Conservation (phyloP, 2,797 vertebrate genomes). For the Phataginus tetradactyla region DNA sequence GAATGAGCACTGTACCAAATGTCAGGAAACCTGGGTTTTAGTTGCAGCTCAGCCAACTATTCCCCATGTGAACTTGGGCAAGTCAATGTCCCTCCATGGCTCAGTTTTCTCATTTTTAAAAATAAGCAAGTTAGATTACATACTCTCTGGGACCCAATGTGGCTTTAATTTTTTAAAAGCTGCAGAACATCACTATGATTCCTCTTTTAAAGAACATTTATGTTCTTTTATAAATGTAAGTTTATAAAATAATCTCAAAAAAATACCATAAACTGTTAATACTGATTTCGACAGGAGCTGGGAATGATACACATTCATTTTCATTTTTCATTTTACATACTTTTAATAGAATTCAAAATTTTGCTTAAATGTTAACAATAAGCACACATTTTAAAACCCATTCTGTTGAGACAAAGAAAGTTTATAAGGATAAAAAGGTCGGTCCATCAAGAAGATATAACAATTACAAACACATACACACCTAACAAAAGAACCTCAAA, state of each 20-base stretch:
- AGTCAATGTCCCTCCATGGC: not conserved
- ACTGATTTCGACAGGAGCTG: slow-evolving; percentile 19
- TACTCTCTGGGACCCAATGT: not conserved
- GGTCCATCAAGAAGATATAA: not conserved
- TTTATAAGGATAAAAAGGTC: slow-evolving; percentile 24
- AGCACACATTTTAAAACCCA: slow-evolving; percentile 7
- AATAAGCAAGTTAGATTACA: slow-evolving; percentile 6
- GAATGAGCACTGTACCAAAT: not conserved
- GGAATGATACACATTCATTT: not conserved
- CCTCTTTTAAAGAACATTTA: slow-evolving; percentile 36
- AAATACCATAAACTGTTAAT: not conserved
- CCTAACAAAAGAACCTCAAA: slow-evolving; percentile 14
- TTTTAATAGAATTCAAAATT: not conserved
- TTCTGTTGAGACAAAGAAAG: not conserved
- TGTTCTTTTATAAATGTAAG: not conserved
- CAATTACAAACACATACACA: not conserved
- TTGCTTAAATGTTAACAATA: slow-evolving; percentile 37
- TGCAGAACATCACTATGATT: not conserved
- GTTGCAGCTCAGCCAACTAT: not conserved
- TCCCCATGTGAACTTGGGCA: not conserved
- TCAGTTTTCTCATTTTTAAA: slow-evolving; percentile 1
- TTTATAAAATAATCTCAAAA: slow-evolving; percentile 44
- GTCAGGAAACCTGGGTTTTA: not conserved
- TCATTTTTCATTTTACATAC: slow-evolving; percentile 51
- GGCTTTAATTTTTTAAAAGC: slow-evolving; percentile 46